phyloP scores from a whole-genome alignment of 2,888 invertebrate genomes.

The Chrysotoxum bicinctum region DNA sequence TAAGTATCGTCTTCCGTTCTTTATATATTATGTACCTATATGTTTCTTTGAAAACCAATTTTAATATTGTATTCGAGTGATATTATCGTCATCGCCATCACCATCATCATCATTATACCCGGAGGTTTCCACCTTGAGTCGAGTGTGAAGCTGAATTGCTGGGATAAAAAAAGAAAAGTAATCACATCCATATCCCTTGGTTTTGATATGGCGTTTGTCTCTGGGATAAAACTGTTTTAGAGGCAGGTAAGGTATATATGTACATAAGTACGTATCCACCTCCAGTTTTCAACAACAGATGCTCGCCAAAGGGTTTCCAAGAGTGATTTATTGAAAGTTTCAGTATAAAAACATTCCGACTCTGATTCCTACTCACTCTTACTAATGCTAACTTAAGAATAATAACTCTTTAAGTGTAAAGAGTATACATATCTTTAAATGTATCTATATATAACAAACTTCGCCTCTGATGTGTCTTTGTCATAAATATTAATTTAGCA shows the following conservation, averaged over 20 bases:
- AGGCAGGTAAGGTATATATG: background rate
- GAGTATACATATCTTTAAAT: background rate
- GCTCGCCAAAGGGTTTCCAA: constrained; percentile 44
- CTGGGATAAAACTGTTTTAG: background rate
- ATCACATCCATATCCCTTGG: constrained; percentile 49
- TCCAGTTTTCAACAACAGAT: constrained; percentile 25
- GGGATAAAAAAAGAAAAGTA: constrained; percentile 14
- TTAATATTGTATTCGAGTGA: constrained; percentile 72
- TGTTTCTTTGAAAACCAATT: constrained; percentile 72
- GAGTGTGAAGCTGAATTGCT: constrained; percentile 3
- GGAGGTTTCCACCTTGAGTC: constrained; percentile 32
- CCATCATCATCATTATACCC: constrained; percentile 55
- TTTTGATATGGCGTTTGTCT: constrained; percentile 8
- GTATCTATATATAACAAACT: constrained; percentile 9
- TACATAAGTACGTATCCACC: background rate
- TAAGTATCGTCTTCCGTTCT: constrained; percentile 58
- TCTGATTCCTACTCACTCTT: background rate
- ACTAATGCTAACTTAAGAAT: background rate
- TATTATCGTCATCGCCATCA: constrained; percentile 68
- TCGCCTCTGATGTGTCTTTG: constrained; percentile 33
- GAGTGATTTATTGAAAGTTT: constrained; percentile 68
- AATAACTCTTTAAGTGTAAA: background rate
- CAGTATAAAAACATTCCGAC: constrained; percentile 26
- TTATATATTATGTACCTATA: constrained; percentile 9
- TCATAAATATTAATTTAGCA: constrained; percentile 72